Evolutionary conservation across 2,113 vertebrate species (phyloP).

Genomic region (Patagioenas fasciata): DNA sequence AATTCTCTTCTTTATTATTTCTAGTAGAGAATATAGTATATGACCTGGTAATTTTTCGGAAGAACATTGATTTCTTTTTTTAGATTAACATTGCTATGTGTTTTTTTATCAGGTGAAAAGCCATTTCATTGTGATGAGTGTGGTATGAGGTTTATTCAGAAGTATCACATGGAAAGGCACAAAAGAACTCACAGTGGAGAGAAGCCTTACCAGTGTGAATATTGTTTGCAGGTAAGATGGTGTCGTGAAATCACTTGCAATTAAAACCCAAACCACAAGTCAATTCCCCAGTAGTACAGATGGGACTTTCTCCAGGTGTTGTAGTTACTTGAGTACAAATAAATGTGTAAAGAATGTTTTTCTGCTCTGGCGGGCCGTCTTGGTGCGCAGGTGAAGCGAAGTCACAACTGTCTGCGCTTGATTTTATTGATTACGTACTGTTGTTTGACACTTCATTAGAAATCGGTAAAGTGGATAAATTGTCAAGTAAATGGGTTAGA

Average conservation of each 20-base stretch:
- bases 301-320: not conserved
- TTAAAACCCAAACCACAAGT: not conserved
- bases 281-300: not conserved
- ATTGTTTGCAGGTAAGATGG: conserved; percentile 92
- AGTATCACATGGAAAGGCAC: conserved; percentile 99
- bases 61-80: conserved; percentile 12
- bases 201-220: conserved; percentile 99
- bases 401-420: not conserved
- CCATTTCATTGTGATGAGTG: conserved; percentile 98
- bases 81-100: not conserved
- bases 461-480: not conserved
- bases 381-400: not conserved
- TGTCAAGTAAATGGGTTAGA: not conserved
- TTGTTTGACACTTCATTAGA: not conserved
- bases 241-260: not conserved
- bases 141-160: conserved; percentile 99
- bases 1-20: not conserved
- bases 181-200: conserved; percentile 99
- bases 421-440: not conserved
- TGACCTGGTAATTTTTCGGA: not conserved
- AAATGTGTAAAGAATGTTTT: not conserved
- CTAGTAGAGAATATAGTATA: conserved; percentile 11
- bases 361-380: not conserved
- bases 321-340: not conserved
- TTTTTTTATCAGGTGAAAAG: conserved; percentile 88